Percentiles rank a stretch among this genome's conserved stretches.
These are phyloP conservation scores for Gadopsis bispinosus DNA, from an alignment of 2,797 vertebrate genomes.

Conservation along the genomic window DNA sequence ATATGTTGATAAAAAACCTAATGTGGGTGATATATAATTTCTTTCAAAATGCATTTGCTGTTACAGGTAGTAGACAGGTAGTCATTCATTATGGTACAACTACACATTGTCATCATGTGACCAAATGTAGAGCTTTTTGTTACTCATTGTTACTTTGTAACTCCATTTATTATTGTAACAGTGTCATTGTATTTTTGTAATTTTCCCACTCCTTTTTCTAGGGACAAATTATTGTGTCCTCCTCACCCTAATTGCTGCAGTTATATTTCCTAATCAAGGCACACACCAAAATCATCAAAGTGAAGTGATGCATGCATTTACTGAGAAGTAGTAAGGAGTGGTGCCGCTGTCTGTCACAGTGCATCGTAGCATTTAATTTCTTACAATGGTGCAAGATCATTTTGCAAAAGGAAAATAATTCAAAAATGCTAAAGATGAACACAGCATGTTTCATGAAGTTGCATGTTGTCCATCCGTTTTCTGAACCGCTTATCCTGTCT, in stretches of 20 bases:
- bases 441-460: background rate
- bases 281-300: conserved; percentile 2
- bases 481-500: background rate
- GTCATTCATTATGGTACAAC: background rate
- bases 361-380: background rate
- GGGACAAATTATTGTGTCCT: background rate
- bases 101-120: background rate
- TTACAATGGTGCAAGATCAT: background rate
- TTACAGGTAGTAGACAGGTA: background rate
- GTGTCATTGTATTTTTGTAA: background rate
- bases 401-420: background rate
- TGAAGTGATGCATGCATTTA: conserved; percentile 7
- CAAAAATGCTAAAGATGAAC: background rate
- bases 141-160: background rate
- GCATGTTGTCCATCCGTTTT: background rate
- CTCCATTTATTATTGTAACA: background rate
- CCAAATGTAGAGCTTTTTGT: background rate
- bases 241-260: background rate
- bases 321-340: conserved; percentile 4
- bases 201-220: background rate
- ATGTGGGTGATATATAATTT: background rate
- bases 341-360: background rate
- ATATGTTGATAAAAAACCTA: background rate
- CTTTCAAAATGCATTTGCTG: background rate
- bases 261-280: background rate